Evolutionary conservation across 2,888 invertebrate species (phyloP).

Genomic region (Pristionchus entomophagus): DNA sequence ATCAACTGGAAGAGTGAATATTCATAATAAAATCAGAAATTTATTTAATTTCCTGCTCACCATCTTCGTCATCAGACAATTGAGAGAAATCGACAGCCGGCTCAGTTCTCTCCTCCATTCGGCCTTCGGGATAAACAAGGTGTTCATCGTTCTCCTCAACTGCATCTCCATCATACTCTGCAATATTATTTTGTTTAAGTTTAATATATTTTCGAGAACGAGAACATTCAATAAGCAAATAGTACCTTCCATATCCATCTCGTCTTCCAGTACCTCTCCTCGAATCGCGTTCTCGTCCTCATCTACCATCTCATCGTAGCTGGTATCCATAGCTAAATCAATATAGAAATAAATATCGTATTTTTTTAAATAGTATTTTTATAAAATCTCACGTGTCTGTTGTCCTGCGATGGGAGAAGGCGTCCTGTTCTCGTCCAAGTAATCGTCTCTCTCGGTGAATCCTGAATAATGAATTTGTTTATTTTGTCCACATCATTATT

Average conservation of each 20-base stretch:
- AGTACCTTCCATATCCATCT: too few species aligned
- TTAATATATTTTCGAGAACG: too few species aligned
- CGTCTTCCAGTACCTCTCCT: too few species aligned
- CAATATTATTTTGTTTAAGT: too few species aligned
- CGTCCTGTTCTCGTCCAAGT: not conserved
- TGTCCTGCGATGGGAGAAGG: not conserved
- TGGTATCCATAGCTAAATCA: not conserved
- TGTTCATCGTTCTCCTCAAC: too few species aligned
- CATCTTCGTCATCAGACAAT: not conserved
- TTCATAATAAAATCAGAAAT: too few species aligned
- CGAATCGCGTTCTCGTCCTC: not conserved
- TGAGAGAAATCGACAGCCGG: not conserved
- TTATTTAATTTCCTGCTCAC: too few species aligned
- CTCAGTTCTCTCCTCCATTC: not conserved
- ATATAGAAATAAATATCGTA: not conserved
- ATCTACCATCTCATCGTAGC: not conserved
- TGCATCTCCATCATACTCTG: too few species aligned
- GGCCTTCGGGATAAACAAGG: too few species aligned
- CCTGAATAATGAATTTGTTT: not conserved
- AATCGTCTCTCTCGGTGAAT: not conserved
- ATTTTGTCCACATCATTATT: not conserved
- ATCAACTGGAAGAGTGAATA: too few species aligned
- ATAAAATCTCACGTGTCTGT: not conserved
- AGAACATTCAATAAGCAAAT: too few species aligned
- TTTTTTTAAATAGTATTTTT: not conserved